Conservation (phyloP, 2,113 vertebrate genomes). For the Erythrocercus mccallii region DNA sequence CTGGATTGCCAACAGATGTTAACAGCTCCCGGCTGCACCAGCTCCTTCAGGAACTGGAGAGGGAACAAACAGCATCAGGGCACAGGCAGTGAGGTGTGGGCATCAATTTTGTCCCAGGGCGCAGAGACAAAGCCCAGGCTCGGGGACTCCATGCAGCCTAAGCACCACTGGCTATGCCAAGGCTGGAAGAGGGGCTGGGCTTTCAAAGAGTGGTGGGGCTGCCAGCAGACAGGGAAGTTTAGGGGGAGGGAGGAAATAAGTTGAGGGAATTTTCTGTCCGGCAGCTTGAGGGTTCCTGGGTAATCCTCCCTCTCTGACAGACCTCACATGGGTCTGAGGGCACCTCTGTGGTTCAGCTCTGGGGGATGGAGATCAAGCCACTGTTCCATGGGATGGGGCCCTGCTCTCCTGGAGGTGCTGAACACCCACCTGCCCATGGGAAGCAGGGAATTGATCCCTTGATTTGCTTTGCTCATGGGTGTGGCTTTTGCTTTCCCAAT, state of each 20-base stretch:
- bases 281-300: background rate
- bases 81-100: background rate
- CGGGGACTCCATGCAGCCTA: accelerated
- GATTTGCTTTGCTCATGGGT: background rate
- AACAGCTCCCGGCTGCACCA: background rate
- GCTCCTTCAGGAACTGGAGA: background rate
- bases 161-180: accelerated
- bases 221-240: background rate
- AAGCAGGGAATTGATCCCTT: background rate
- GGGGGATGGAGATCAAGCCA: background rate
- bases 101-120: background rate
- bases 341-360: background rate
- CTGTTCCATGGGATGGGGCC: background rate
- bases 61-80: background rate
- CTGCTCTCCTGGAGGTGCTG: background rate
- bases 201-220: background rate
- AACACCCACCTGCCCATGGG: background rate
- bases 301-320: background rate
- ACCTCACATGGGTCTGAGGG: background rate
- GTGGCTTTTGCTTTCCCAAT: background rate
- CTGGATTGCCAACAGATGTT: constrained; percentile 28
- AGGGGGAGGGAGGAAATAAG: background rate
- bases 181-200: background rate
- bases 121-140: background rate
- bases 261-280: background rate